These are phyloP conservation scores for Clarias macrocephalus DNA, from an alignment of 2,113 vertebrate species.

Conservation along the genomic window DNA sequence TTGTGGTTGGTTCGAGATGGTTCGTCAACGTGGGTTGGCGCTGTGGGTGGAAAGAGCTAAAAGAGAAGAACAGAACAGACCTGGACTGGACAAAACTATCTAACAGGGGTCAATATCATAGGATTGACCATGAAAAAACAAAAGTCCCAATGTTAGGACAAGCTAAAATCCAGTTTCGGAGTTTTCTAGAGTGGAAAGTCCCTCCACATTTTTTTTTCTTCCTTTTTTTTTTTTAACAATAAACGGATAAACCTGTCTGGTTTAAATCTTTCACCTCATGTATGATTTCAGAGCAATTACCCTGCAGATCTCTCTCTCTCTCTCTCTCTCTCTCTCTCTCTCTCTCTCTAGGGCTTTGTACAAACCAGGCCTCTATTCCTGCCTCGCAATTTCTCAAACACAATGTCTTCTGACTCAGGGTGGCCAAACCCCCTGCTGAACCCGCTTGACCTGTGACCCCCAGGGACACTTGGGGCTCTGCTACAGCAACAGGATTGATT, in stretches of 20 bases:
- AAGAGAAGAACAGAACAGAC: not conserved
- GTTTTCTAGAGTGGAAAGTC: slow-evolving; percentile 19
- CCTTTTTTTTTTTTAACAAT: not conserved
- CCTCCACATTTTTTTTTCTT: no score
- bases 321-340: no score
- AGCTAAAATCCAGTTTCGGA: not conserved
- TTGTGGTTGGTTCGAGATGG: not conserved
- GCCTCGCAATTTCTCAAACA: not conserved
- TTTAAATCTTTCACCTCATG: not conserved
- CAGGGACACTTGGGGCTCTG: slow-evolving; percentile 29
- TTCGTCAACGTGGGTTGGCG: no score
- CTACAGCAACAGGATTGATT: slow-evolving; percentile 44
- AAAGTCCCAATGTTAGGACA: not conserved
- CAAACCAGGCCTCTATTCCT: slow-evolving; percentile 27
- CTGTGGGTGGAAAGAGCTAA: not conserved
- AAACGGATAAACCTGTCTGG: slow-evolving; percentile 6
- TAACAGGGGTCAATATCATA: not conserved
- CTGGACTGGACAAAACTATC: not conserved
- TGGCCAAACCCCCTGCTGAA: slow-evolving; percentile 21
- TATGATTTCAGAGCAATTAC: slow-evolving; percentile 5
- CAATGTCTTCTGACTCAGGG: not conserved
- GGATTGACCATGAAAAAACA: not conserved
- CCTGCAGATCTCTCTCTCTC: not conserved
- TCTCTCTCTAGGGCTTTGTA: not conserved
- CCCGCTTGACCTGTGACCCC: slow-evolving; percentile 32